Percentiles rank a stretch among this genome's conserved stretches.
Evolutionary conservation across 1,140 invertebrate species (phyloP).

Genomic region (Lamellibrachia luymesi): DNA sequence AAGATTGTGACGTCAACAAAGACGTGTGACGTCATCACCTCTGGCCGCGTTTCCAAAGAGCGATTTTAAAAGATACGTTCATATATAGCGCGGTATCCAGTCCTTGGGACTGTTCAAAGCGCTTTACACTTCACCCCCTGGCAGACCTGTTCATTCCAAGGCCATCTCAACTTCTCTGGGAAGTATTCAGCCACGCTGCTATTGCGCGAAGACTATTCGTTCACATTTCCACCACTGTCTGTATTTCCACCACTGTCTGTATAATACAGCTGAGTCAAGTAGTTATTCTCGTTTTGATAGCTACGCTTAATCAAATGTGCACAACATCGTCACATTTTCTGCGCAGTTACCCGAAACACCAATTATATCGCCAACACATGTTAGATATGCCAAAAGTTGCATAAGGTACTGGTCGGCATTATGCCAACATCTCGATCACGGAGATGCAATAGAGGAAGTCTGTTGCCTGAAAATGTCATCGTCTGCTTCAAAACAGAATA

Average conservation of each 20-base stretch:
- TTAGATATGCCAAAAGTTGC: too few species aligned
- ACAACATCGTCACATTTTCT: not conserved
- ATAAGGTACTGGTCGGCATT: not conserved
- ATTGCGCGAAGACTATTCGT: too few species aligned
- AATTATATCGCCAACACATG: not conserved
- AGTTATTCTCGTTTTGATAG: not conserved
- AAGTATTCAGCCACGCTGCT: too few species aligned
- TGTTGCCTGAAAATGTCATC: not conserved
- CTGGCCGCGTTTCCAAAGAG: not conserved
- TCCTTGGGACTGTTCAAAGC: too few species aligned
- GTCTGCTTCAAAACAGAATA: too few species aligned
- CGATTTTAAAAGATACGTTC: too few species aligned
- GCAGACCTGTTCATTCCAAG: too few species aligned
- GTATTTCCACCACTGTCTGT: too few species aligned
- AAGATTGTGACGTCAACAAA: not conserved
- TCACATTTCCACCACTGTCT: too few species aligned
- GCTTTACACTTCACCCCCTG: too few species aligned
- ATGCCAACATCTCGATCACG: not conserved
- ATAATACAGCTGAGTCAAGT: not conserved
- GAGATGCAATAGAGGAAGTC: not conserved
- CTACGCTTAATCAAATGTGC: not conserved
- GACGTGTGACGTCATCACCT: not conserved
- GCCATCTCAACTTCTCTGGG: too few species aligned
- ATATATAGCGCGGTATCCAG: too few species aligned
- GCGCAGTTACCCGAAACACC: not conserved